Evolutionary conservation across 2,888 invertebrate genomes (phyloP).

Genomic region (Geophilus truncorum): DNA sequence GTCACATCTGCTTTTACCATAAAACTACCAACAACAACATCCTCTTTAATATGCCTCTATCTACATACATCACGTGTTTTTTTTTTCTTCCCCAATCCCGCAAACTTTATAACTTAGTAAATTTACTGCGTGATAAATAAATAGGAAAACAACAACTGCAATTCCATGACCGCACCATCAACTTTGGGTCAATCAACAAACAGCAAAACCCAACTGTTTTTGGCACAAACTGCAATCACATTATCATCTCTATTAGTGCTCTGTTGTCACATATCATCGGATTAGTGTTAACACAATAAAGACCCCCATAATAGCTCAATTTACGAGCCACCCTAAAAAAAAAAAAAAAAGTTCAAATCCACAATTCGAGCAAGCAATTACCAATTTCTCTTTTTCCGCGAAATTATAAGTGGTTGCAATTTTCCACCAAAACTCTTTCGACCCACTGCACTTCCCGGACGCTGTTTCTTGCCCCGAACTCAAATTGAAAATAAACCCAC

Average conservation of each 20-base stretch:
- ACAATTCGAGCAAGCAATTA: neutral
- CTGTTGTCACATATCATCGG: constrained; percentile 3
- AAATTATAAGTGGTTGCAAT: constrained; percentile 7
- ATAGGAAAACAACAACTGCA: neutral
- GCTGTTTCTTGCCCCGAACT: neutral
- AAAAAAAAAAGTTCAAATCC: neutral
- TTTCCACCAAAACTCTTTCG: neutral
- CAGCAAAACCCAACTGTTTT: neutral
- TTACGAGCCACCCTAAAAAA: neutral
- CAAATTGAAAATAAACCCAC: constrained; percentile 1
- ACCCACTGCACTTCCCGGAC: neutral
- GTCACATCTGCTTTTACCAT: constrained; percentile 1
- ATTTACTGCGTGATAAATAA: neutral
- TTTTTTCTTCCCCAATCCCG: too few species aligned
- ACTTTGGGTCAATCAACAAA: neutral
- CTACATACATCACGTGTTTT: neutral
- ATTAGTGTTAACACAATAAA: constrained; percentile 8
- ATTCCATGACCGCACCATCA: neutral
- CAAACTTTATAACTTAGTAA: neutral
- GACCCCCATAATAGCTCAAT: neutral
- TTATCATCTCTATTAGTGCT: neutral
- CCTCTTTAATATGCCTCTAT: neutral
- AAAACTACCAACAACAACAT: neutral
- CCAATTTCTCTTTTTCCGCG: neutral
- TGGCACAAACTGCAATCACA: constrained; percentile 16